Percentiles rank a stretch among this genome's conserved stretches.
Conservation (phyloP, 2,888 invertebrate species). For the Hirtodrosophila trivittata region DNA sequence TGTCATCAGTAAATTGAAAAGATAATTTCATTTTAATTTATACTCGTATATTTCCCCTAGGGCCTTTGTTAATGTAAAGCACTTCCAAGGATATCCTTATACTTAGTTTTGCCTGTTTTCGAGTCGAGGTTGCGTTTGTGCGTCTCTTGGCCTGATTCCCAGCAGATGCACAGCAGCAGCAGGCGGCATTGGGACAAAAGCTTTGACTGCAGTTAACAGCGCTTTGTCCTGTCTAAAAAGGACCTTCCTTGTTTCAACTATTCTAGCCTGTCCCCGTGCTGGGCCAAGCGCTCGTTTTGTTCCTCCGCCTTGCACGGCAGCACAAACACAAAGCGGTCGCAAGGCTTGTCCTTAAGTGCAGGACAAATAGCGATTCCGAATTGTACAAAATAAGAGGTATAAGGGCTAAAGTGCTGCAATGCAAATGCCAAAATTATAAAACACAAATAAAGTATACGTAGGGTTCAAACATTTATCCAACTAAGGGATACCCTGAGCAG, state of each 20-base stretch:
- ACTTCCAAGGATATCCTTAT: slow-evolving; percentile 1
- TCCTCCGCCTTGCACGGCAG: slow-evolving; percentile 11
- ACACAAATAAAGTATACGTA: slow-evolving; percentile 24
- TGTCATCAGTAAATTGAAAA: no score
- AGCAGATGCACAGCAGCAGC: slow-evolving; percentile 7
- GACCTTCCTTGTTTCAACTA: no score
- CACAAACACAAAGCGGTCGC: slow-evolving; percentile 49
- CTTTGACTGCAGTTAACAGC: slow-evolving; percentile 29
- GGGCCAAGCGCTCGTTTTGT: slow-evolving; percentile 14
- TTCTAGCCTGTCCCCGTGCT: background rate
- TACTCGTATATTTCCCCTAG: no score
- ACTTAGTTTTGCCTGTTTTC: slow-evolving; percentile 7
- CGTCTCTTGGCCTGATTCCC: slow-evolving; percentile 33
- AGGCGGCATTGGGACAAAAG: slow-evolving; percentile 16
- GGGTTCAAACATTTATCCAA: background rate
- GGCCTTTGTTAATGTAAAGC: no score
- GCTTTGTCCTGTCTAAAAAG: slow-evolving; percentile 24
- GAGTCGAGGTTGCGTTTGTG: background rate
- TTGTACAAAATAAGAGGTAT: slow-evolving; percentile 7
- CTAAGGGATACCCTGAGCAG: background rate
- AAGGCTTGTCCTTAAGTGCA: slow-evolving; percentile 50
- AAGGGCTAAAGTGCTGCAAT: slow-evolving; percentile 15
- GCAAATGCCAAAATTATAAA: slow-evolving; percentile 58
- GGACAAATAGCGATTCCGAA: slow-evolving; percentile 38
- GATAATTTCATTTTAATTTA: no score